Evolutionary conservation across 2,888 invertebrate genomes (phyloP), one percentile per base, ranked within the genome.

Genomic region (Napeogenes sylphis): DNA sequence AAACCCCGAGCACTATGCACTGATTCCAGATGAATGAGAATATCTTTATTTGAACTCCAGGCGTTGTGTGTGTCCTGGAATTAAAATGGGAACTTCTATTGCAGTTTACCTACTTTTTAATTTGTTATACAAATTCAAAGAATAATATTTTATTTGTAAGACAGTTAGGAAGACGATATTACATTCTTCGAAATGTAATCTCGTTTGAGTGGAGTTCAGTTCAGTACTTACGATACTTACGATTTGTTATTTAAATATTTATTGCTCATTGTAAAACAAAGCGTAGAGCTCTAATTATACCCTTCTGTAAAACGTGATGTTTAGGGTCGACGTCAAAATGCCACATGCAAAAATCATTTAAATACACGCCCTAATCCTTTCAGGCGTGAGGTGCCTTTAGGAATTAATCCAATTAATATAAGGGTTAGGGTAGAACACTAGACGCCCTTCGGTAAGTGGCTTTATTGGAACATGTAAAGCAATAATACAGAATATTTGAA

Each of bases 31-130:
- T 75, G 80, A 80, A 84, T 79, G 77, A 75, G 78, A 80, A 84
- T 85, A 88, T 88, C 89, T 89, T 88, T 90, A 89, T 90, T 88
- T 88, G 85, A 85, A 74, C 80, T 79, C 70, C 51, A 21, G 21
- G 77, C 82, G 83, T 81, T 85, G 83, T 83, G 79, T 77, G 79
- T 81, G 75, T 78, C 83, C 82, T 80, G 80, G 79, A 77, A 74
- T 81, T 78, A 56, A 35, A 8, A 47, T 14, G 14, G 47, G 76
- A 80, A 42, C 8, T 42, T 10, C 42, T 42, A 10, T 42, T 1
- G 8, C 42, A 42, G 42, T 6, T 42, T 42, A 42, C 3, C 42
- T 3, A 10, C 6, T 5, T 3, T 35, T 5, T 2, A 35, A 35
- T 3, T 0, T 5, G 4, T 35, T 35, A 42, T 42, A 6, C 10